Conservation (phyloP, 1,140 invertebrate species). For the Propsilocerus akamusi region DNA sequence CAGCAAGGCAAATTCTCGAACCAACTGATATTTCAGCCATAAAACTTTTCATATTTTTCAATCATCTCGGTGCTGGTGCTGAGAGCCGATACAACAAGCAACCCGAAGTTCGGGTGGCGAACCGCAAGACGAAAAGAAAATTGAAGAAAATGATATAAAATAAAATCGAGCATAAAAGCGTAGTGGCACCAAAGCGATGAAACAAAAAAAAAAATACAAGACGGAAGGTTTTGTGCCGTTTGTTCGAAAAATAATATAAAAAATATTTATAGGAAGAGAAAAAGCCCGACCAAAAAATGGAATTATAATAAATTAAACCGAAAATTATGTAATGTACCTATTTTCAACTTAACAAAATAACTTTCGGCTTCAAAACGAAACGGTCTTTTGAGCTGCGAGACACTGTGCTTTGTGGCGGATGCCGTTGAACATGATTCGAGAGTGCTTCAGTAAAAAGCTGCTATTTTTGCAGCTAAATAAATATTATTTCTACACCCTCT, state of each 20-base stretch:
- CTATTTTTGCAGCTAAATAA: too few species aligned
- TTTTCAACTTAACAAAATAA: constrained; percentile 1
- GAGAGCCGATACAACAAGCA: not conserved
- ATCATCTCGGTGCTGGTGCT: too few species aligned
- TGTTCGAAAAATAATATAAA: too few species aligned
- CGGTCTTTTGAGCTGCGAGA: too few species aligned
- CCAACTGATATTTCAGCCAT: not conserved
- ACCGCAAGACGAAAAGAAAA: not conserved
- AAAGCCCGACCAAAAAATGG: not conserved
- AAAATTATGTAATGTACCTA: constrained; percentile 1
- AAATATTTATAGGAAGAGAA: too few species aligned
- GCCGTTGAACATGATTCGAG: too few species aligned
- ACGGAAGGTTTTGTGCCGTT: too few species aligned
- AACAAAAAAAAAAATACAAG: not conserved
- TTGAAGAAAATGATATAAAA: not conserved
- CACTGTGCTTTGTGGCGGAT: too few species aligned
- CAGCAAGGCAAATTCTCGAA: not conserved
- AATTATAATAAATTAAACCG: constrained; percentile 4
- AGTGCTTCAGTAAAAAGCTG: too few species aligned
- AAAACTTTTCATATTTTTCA: constrained; percentile 4
- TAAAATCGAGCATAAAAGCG: not conserved
- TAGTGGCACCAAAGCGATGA: not conserved
- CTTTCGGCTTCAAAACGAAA: not conserved
- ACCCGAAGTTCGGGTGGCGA: not conserved
- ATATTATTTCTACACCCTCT: too few species aligned